Conservation (phyloP, 2,888 invertebrate species). For the Ashinkailepas kermadecensis region DNA sequence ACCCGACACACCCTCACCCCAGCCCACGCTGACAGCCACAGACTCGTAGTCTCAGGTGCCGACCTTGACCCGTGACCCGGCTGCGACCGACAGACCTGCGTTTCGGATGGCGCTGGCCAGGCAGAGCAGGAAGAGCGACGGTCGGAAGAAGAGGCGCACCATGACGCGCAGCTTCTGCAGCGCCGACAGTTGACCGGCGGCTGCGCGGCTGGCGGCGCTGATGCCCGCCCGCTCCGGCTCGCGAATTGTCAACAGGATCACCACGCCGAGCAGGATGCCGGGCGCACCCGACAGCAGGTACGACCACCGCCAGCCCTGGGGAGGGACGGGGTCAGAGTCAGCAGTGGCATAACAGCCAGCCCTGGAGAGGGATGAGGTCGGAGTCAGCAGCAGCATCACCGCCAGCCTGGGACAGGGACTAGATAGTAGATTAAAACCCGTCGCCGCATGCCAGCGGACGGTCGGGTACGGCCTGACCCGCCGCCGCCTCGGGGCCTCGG, state of each 20-base stretch:
- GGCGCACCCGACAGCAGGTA: conserved; percentile 72
- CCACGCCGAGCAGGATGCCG: conserved; percentile 59
- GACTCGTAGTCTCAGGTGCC: too few species aligned
- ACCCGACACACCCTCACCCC: too few species aligned
- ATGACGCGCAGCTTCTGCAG: conserved; percentile 26
- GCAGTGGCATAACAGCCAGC: too few species aligned
- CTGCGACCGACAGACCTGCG: conserved; percentile 37
- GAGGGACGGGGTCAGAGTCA: neutral
- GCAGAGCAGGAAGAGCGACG: conserved; percentile 41
- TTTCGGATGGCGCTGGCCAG: conserved; percentile 43
- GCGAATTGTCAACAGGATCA: conserved; percentile 64
- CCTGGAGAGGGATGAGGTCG: too few species aligned
- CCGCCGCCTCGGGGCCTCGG: too few species aligned
- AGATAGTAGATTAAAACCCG: too few species aligned
- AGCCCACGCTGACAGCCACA: too few species aligned
- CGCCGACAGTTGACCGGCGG: conserved; percentile 7
- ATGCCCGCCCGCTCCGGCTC: conserved; percentile 60
- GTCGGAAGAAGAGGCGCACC: conserved; percentile 37
- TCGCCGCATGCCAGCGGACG: too few species aligned
- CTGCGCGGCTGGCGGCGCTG: neutral
- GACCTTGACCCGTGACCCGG: too few species aligned
- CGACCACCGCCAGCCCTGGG: conserved; percentile 71
- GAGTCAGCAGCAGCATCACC: too few species aligned
- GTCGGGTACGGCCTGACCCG: too few species aligned
- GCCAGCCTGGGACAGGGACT: too few species aligned